Evolutionary conservation across 2,113 vertebrate genomes (phyloP).

Genomic region (Ranitomeya imitator): DNA sequence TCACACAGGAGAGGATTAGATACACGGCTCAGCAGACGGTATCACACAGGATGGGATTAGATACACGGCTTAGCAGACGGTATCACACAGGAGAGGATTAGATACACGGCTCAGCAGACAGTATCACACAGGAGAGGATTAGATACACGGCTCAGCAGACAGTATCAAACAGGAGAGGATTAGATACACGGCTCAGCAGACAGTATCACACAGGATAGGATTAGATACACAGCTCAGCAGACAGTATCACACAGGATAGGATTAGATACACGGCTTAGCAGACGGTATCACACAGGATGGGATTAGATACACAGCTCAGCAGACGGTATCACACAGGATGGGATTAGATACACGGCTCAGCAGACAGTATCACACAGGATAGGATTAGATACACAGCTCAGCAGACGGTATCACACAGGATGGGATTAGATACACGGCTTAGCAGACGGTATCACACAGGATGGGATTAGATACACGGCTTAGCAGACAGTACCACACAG

Average conservation of each 20-base stretch:
- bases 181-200: background rate
- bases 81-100: background rate
- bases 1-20: background rate
- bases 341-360: conserved; percentile 1
- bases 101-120: background rate
- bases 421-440: too few species aligned
- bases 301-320: background rate
- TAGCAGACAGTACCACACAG: background rate
- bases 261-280: too few species aligned
- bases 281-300: too few species aligned
- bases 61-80: background rate
- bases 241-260: background rate
- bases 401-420: too few species aligned
- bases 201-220: background rate
- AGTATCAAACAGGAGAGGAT: background rate
- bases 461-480: background rate
- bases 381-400: background rate
- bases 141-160: too few species aligned
- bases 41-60: background rate
- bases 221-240: too few species aligned
- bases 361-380: background rate
- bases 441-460: background rate
- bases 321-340: background rate
- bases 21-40: background rate
- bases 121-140: too few species aligned